A percentile compares a stretch with the other conserved stretches of the same genome.
These are phyloP conservation scores for Acanthurus lineatus DNA, from an alignment of 2,797 vertebrate species.

Conservation along the genomic window DNA sequence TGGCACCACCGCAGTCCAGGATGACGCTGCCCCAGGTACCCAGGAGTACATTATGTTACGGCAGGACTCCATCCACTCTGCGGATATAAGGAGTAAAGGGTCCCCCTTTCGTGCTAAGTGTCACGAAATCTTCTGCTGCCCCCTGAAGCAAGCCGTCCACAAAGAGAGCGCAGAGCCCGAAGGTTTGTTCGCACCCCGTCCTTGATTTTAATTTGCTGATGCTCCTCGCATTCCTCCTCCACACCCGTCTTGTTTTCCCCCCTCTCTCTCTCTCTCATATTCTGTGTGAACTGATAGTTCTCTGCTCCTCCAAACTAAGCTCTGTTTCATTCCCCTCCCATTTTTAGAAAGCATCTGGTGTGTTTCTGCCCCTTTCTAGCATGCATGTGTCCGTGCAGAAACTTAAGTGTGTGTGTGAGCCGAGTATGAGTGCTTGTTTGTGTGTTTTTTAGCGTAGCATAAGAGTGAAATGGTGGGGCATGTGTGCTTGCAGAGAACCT, in stretches of 20 bases:
- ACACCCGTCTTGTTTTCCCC: slow-evolving; percentile 36
- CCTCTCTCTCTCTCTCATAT: slow-evolving; percentile 49
- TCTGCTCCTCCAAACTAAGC: slow-evolving; percentile 54
- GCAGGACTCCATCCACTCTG: slow-evolving; percentile 99
- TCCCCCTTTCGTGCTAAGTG: slow-evolving; percentile 99
- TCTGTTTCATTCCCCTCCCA: slow-evolving; percentile 71
- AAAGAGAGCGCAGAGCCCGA: slow-evolving; percentile 98
- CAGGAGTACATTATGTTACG: slow-evolving; percentile 99
- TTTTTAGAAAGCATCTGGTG: slow-evolving; percentile 73
- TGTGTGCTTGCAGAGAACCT: slow-evolving; percentile 52
- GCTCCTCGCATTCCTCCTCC: slow-evolving; percentile 48
- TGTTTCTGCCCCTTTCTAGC: slow-evolving; percentile 67
- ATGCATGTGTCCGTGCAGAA: neutral
- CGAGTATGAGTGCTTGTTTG: neutral
- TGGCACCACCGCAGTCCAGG: slow-evolving; percentile 98
- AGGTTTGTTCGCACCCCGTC: slow-evolving; percentile 95
- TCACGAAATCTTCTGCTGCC: slow-evolving; percentile 99
- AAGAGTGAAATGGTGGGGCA: slow-evolving; percentile 42
- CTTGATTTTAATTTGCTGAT: slow-evolving; percentile 86
- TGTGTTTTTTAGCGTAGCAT: slow-evolving; percentile 57
- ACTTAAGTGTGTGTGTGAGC: neutral
- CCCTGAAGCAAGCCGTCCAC: slow-evolving; percentile 99
- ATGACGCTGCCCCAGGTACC: slow-evolving; percentile 99
- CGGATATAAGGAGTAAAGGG: slow-evolving; percentile 99
- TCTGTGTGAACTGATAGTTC: slow-evolving; percentile 67